Conservation (phyloP, 2,113 vertebrate species). For the Ursus arctos region DNA sequence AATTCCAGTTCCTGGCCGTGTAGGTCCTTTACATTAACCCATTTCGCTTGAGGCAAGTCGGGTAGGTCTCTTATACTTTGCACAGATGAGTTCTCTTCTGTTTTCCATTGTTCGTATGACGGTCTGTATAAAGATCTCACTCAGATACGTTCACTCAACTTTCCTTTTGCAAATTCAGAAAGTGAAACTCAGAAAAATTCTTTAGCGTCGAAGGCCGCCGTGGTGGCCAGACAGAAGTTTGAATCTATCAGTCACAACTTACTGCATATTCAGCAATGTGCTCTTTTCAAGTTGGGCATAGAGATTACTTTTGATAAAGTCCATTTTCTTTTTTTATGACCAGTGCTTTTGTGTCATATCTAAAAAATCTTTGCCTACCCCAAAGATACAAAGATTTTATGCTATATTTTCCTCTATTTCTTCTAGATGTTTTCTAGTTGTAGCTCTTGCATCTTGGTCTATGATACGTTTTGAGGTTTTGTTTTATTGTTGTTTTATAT, state of each 20-base stretch:
- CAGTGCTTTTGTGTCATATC: neutral
- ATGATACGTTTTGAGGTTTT: neutral
- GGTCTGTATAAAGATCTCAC: neutral
- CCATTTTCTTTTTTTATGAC: neutral
- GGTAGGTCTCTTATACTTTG: neutral
- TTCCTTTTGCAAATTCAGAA: conserved; percentile 41
- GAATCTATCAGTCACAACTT: neutral
- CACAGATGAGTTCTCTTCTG: neutral
- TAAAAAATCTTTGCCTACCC: neutral
- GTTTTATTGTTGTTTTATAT: neutral
- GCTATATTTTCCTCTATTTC: neutral
- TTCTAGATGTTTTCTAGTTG: neutral
- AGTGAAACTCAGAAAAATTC: neutral
- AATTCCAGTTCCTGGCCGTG: neutral
- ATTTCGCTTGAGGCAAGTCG: neutral
- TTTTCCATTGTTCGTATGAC: neutral
- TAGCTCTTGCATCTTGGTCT: neutral
- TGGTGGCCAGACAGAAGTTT: neutral
- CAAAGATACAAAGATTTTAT: neutral
- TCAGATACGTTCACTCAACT: neutral
- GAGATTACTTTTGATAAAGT: conserved; percentile 17
- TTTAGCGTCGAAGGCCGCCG: neutral
- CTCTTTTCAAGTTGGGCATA: neutral
- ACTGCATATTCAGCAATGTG: neutral
- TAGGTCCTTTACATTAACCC: neutral